Percentiles rank a stretch among this genome's conserved stretches.
phyloP scores from a whole-genome alignment of 23 tunicate species.

The Halocynthia roretzi region DNA sequence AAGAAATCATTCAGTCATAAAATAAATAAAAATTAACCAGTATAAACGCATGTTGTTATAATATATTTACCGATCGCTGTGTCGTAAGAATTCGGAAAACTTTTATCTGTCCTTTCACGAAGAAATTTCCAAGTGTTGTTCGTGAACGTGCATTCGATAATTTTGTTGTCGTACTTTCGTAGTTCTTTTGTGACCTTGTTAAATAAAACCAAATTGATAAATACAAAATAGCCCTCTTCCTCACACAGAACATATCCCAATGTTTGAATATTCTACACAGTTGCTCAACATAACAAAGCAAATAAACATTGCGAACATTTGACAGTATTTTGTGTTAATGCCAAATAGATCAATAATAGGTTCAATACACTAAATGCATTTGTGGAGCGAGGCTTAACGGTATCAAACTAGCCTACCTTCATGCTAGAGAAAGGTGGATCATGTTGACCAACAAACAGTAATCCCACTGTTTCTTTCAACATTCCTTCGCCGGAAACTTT shows the following conservation, averaged over 20 bases:
- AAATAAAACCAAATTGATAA: neutral
- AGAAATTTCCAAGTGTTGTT: slow-evolving; percentile 81
- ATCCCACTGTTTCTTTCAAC: slow-evolving; percentile 55
- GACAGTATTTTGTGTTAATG: too few species aligned
- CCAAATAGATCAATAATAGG: too few species aligned
- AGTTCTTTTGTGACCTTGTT: slow-evolving; percentile 68
- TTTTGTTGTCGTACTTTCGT: slow-evolving; percentile 75
- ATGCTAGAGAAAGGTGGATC: slow-evolving; percentile 66
- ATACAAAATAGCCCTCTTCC: too few species aligned
- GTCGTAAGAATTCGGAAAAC: slow-evolving; percentile 87
- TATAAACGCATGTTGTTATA: too few species aligned
- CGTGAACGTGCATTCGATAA: slow-evolving; percentile 85
- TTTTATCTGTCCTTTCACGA: slow-evolving; percentile 93
- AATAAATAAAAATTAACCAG: neutral
- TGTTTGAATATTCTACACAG: too few species aligned
- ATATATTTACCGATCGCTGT: slow-evolving; percentile 59
- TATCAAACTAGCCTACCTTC: slow-evolving; percentile 30
- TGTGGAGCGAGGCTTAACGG: neutral
- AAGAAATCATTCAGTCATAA: neutral
- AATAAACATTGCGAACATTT: too few species aligned
- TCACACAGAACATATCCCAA: too few species aligned
- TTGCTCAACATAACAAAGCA: too few species aligned
- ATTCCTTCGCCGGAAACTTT: slow-evolving; percentile 58
- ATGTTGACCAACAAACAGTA: slow-evolving; percentile 57
- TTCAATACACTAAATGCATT: neutral